Percentiles rank a stretch among this genome's conserved stretches.
Evolutionary conservation across 53 echinoderm and acorn worm species (phyloP).

Genomic region (Apostichopus leukothele): DNA sequence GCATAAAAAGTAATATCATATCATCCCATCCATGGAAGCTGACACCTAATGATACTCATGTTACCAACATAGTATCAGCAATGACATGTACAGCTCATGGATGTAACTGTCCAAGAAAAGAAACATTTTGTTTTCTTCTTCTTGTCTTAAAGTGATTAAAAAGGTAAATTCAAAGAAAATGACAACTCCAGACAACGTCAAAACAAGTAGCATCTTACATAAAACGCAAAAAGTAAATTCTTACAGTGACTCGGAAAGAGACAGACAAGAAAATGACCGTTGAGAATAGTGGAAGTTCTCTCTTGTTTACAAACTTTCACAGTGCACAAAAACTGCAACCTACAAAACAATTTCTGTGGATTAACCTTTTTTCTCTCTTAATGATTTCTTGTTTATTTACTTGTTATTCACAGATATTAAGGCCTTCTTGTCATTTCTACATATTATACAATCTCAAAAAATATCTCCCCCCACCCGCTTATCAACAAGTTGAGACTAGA

Average conservation of each 20-base stretch:
- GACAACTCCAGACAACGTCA: not conserved
- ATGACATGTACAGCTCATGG: not conserved
- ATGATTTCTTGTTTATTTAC: conserved; percentile 20
- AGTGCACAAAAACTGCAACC: conserved; percentile 40
- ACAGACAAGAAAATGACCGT: conserved; percentile 38
- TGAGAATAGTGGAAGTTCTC: conserved; percentile 21
- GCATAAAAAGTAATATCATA: too few relatives aligned
- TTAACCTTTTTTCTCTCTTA: not conserved
- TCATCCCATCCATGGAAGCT: too few relatives aligned
- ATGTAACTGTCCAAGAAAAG: not conserved
- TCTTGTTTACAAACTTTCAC: conserved; percentile 44
- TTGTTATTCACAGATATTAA: conserved; percentile 25
- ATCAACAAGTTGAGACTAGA: too few relatives aligned
- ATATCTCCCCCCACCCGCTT: not conserved
- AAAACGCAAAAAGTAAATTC: not conserved
- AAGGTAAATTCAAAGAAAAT: not conserved
- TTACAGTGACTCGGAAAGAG: conserved; percentile 40
- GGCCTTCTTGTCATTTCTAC: conserved; percentile 40
- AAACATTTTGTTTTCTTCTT: not conserved
- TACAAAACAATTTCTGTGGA: conserved; percentile 43
- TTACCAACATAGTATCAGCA: too few relatives aligned
- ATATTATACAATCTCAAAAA: conserved; percentile 27
- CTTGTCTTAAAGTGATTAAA: not conserved
- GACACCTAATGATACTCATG: too few relatives aligned
- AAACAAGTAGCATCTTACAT: not conserved